Percentiles rank a stretch among this genome's conserved stretches.
These are phyloP conservation scores for Patella ulyssiponensis DNA, from an alignment of 2,888 invertebrate genomes.

Conservation along the genomic window DNA sequence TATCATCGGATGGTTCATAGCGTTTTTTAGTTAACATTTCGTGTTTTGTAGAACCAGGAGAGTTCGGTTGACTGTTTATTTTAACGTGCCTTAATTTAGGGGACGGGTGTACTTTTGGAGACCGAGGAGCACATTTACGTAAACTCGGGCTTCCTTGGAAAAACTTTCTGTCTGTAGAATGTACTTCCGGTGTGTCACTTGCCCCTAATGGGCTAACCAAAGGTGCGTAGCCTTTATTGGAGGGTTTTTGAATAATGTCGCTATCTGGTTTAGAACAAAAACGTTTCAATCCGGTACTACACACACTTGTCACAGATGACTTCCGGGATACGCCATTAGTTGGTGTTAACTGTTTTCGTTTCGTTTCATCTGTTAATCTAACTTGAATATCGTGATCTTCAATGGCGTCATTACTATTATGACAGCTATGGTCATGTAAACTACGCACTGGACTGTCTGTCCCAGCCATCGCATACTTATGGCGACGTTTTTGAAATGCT, in stretches of 20 bases:
- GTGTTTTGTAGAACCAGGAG: slow-evolving; percentile 49
- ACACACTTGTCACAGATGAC: slow-evolving; percentile 54
- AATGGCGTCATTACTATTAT: slow-evolving; percentile 31
- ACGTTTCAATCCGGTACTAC: slow-evolving; percentile 46
- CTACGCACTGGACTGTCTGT: slow-evolving; percentile 53
- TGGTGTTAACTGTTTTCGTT: slow-evolving; percentile 23
- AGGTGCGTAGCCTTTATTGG: slow-evolving; percentile 50
- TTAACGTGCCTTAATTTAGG: slow-evolving; percentile 45
- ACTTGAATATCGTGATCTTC: slow-evolving; percentile 60
- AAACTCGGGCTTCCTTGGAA: slow-evolving; percentile 52
- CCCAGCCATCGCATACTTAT: slow-evolving; percentile 61
- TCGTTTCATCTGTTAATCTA: slow-evolving; percentile 53
- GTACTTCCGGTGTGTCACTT: slow-evolving; percentile 48
- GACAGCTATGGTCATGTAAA: slow-evolving; percentile 17
- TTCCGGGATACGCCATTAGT: slow-evolving; percentile 37
- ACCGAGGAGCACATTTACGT: neutral
- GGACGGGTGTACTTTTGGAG: slow-evolving; percentile 56
- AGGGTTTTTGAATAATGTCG: slow-evolving; percentile 45
- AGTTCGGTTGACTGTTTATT: slow-evolving; percentile 29
- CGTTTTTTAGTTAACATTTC: slow-evolving; percentile 51
- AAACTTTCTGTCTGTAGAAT: slow-evolving; percentile 48
- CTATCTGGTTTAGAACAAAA: slow-evolving; percentile 50
- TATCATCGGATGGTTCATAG: slow-evolving; percentile 35
- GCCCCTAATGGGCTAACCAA: slow-evolving; percentile 55
- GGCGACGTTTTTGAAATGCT: slow-evolving; percentile 47